phyloP scores from a whole-genome alignment of 2,113 vertebrate genomes.

The Monopterus albus region DNA sequence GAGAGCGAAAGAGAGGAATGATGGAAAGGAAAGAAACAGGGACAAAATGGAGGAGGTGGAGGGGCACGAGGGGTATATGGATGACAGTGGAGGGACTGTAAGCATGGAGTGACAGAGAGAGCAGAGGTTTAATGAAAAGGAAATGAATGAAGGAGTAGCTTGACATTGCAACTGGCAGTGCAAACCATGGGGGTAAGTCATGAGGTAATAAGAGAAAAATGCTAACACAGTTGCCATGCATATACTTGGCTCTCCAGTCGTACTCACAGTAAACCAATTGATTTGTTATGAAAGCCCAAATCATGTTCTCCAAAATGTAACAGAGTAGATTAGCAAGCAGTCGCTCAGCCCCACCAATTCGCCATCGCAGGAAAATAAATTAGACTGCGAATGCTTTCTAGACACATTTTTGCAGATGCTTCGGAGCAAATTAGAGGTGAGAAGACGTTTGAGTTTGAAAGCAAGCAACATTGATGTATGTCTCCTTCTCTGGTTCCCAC shows the following conservation, averaged over 20 bases:
- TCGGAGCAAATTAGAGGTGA: conserved; percentile 72
- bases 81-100: conserved; percentile 56
- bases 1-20: conserved; percentile 71
- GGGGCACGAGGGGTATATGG: conserved; percentile 42
- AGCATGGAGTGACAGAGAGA: conserved; percentile 62
- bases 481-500: conserved; percentile 79
- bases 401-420: conserved; percentile 59
- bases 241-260: conserved; percentile 27
- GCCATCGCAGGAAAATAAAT: conserved; percentile 61
- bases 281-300: conserved; percentile 68
- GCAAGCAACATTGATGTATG: conserved; percentile 83
- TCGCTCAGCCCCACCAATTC: conserved; percentile 21
- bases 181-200: conserved; percentile 54
- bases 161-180: conserved; percentile 63
- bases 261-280: conserved; percentile 53
- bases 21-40: conserved; percentile 60
- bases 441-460: conserved; percentile 76
- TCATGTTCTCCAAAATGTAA: conserved; percentile 54
- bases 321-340: conserved; percentile 47
- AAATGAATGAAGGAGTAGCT: conserved; percentile 73
- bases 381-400: conserved; percentile 56
- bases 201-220: conserved; percentile 71
- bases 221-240: conserved; percentile 70
- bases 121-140: conserved; percentile 73
- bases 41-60: conserved; percentile 70